A percentile compares a stretch with the other conserved stretches of the same genome.
Conservation (phyloP, 2,113 vertebrate genomes). For the Oreotrochilus melanogaster region DNA sequence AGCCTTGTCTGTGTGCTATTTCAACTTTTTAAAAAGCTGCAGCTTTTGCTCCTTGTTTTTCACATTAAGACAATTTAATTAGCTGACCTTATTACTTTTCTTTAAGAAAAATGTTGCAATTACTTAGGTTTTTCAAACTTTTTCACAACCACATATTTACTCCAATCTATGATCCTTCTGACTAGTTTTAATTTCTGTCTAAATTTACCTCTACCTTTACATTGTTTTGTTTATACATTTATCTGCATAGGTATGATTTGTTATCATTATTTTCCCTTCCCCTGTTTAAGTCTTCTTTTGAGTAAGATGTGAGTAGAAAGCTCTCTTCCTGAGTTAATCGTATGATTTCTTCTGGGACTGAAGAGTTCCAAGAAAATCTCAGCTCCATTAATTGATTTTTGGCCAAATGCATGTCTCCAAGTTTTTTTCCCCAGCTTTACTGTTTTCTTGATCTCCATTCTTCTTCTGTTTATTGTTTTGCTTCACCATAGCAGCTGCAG, state of each 20-base stretch:
- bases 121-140: constrained; percentile 45
- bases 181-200: background rate
- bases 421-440: background rate
- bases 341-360: background rate
- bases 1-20: background rate
- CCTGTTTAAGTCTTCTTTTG: background rate
- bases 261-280: background rate
- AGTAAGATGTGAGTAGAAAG: background rate
- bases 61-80: constrained; percentile 70
- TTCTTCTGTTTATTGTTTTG: background rate
- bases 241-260: background rate
- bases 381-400: background rate
- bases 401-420: background rate
- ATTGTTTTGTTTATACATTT: background rate
- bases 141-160: constrained; percentile 51
- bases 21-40: constrained; percentile 23
- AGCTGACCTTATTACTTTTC: constrained; percentile 60
- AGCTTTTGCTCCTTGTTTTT: constrained; percentile 48
- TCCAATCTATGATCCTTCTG: constrained; percentile 34
- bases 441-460: background rate
- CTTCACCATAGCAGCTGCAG: background rate
- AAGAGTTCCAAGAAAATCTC: background rate
- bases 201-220: background rate
- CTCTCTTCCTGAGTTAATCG: background rate
- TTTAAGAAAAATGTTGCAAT: constrained; percentile 67